phyloP scores from a whole-genome alignment of 1,140 invertebrate genomes.

The Procambarus clarkii region DNA sequence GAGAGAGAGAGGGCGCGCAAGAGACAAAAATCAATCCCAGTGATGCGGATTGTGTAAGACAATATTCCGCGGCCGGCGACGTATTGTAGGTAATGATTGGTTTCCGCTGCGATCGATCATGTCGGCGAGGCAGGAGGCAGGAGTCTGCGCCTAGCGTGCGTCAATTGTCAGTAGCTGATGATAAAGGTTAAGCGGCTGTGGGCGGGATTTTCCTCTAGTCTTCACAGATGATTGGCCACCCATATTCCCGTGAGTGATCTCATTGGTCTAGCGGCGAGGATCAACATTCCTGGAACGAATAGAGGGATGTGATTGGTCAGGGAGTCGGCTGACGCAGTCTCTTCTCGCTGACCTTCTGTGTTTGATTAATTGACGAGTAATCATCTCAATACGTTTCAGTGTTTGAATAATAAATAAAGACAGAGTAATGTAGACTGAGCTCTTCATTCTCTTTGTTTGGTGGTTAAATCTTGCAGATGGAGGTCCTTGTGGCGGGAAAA shows the following conservation, averaged over 20 bases:
- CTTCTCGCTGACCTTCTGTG: slow-evolving; percentile 53
- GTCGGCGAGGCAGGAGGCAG: neutral
- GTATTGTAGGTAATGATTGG: slow-evolving; percentile 31
- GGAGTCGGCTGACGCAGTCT: slow-evolving; percentile 24
- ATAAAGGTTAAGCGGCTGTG: slow-evolving; percentile 64
- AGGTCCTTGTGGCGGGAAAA: slow-evolving; percentile 41
- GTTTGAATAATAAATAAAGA: slow-evolving; percentile 63
- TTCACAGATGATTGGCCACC: slow-evolving; percentile 64
- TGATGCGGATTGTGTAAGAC: slow-evolving; percentile 25
- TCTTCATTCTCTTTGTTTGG: slow-evolving; percentile 60
- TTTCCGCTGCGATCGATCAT: slow-evolving; percentile 39
- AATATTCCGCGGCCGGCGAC: slow-evolving; percentile 29
- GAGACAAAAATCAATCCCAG: slow-evolving; percentile 31
- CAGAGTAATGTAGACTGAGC: slow-evolving; percentile 58
- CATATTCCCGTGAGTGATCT: slow-evolving; percentile 58
- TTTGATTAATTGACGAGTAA: slow-evolving; percentile 63
- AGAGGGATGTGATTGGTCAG: slow-evolving; percentile 45
- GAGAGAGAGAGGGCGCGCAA: neutral
- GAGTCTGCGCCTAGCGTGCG: slow-evolving; percentile 48
- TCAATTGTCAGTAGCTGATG: slow-evolving; percentile 61
- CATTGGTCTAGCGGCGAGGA: slow-evolving; percentile 49
- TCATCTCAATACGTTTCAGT: slow-evolving; percentile 64
- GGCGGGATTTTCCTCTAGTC: slow-evolving; percentile 63
- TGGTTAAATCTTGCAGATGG: slow-evolving; percentile 52
- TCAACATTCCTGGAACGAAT: slow-evolving; percentile 63